phyloP scores from a whole-genome alignment of 2,797 vertebrate species.

The Amphiprion clarkii region DNA sequence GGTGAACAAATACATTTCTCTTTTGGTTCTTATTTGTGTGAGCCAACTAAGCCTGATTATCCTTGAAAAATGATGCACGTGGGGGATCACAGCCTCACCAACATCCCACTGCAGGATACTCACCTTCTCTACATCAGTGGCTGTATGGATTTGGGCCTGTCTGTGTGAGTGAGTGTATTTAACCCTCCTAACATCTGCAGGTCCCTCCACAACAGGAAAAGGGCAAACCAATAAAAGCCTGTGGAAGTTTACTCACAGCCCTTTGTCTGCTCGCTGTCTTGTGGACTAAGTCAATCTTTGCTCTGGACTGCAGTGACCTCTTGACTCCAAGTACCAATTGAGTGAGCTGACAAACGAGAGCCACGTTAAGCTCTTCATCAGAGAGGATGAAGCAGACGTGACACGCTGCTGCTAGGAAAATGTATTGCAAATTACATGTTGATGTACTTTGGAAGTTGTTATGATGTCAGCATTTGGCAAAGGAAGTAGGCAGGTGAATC shows the following conservation, averaged over 20 bases:
- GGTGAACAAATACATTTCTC: neutral
- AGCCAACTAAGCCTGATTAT: neutral
- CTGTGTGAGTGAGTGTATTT: slow-evolving; percentile 62
- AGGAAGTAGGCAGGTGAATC: slow-evolving; percentile 10
- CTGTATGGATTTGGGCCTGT: slow-evolving; percentile 45
- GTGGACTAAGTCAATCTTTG: slow-evolving; percentile 85
- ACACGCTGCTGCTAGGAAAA: neutral
- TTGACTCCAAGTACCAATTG: slow-evolving; percentile 74
- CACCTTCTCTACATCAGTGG: slow-evolving; percentile 27
- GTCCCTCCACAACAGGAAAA: slow-evolving; percentile 70
- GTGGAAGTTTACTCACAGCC: slow-evolving; percentile 83
- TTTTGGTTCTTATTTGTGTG: neutral
- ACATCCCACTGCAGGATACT: slow-evolving; percentile 4
- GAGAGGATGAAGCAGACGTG: neutral
- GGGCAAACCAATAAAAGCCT: slow-evolving; percentile 79
- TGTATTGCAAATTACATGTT: slow-evolving; percentile 1
- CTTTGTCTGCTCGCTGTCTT: slow-evolving; percentile 79
- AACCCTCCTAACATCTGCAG: slow-evolving; percentile 78
- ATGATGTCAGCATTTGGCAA: slow-evolving; percentile 14
- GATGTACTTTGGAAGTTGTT: slow-evolving; percentile 13
- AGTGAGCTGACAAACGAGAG: slow-evolving; percentile 33
- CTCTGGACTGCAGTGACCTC: slow-evolving; percentile 79
- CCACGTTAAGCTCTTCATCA: too few relatives aligned
- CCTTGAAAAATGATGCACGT: neutral
- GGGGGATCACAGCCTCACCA: slow-evolving; percentile 2